phyloP scores from a whole-genome alignment of 2,888 invertebrate genomes.

The Aphrophora alni region DNA sequence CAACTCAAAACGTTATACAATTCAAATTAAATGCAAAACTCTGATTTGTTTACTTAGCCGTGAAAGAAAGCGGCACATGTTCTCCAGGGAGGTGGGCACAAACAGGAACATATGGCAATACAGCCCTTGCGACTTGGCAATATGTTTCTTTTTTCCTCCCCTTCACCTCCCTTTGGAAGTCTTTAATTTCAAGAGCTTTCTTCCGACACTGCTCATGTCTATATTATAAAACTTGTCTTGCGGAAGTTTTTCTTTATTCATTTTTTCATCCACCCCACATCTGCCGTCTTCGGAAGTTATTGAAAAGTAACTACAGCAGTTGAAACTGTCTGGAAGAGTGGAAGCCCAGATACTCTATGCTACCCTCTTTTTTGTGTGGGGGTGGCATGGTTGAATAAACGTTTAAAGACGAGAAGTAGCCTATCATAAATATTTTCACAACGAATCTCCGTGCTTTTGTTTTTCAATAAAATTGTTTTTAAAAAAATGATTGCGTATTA shows the following conservation, averaged over 20 bases:
- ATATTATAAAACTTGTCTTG: neutral
- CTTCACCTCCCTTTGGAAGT: neutral
- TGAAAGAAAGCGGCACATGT: too few relatives aligned
- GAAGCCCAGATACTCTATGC: too few relatives aligned
- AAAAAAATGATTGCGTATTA: too few relatives aligned
- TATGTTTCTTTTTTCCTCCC: neutral
- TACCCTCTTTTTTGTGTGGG: too few relatives aligned
- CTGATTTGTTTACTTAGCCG: neutral
- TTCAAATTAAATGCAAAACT: neutral
- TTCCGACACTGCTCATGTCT: neutral
- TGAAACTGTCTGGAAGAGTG: neutral
- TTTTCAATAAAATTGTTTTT: too few relatives aligned
- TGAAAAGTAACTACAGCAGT: neutral
- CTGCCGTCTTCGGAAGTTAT: neutral
- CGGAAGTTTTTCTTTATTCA: constrained; percentile 1
- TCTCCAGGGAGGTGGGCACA: neutral
- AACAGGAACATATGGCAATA: neutral
- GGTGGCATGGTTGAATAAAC: too few relatives aligned
- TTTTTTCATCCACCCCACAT: neutral
- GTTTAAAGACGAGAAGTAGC: too few relatives aligned
- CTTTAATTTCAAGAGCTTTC: constrained; percentile 1
- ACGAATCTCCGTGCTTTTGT: too few relatives aligned
- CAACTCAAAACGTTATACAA: neutral
- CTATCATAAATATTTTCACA: too few relatives aligned
- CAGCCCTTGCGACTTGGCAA: neutral